Evolutionary conservation across 2,888 invertebrate species (phyloP), one percentile per base, ranked within the genome.

Genomic region (Epinotia bilunana): DNA sequence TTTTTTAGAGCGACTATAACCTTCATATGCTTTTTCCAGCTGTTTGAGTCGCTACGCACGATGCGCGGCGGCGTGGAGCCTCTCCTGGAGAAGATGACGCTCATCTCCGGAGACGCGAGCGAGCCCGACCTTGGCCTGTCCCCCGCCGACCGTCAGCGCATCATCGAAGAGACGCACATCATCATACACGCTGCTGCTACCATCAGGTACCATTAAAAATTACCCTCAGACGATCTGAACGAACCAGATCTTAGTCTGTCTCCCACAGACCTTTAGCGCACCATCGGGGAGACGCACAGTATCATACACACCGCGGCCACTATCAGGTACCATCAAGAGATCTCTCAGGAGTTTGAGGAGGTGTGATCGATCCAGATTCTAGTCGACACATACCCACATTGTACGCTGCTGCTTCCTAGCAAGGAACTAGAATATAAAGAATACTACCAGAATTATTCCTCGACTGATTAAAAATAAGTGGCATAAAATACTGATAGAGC

Each of bases 221-320:
- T 76, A 90, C 95, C 23, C 95, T 97, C 6, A 95, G 98, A 98
- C 0, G 98, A 98, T 88, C 96, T 96, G 0, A 90, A 94, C 11
- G 90, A 94, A 46, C 95, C 95, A 0, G 96, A 96, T 77, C 91
- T 98, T 64, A 98, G 96, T 0, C 89, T 98, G 65, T 96, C 95
- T 1, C 87, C 94, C 0, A 94, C 95, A 18, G 96, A 98, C 86
- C 95, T 97, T 75, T 87, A 95, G 80, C 90, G 92, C 80, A 84
- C 98, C 4, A 90, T 92, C 23, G 95, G 97, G 0, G 96, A 97
- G 77, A 96, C 98, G 0, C 92, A 97, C 70, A 95, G 99, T 57
- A 96, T 99, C n/a, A 97, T 98, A 85, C 99, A 99, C 84, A 95
- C 96, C 75, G 96, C 96, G 2, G 96, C 96, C 2, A 96, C 96